These are phyloP conservation scores for Lordiphosa collinella DNA, from an alignment of 1,140 invertebrate genomes.

Conservation along the genomic window DNA sequence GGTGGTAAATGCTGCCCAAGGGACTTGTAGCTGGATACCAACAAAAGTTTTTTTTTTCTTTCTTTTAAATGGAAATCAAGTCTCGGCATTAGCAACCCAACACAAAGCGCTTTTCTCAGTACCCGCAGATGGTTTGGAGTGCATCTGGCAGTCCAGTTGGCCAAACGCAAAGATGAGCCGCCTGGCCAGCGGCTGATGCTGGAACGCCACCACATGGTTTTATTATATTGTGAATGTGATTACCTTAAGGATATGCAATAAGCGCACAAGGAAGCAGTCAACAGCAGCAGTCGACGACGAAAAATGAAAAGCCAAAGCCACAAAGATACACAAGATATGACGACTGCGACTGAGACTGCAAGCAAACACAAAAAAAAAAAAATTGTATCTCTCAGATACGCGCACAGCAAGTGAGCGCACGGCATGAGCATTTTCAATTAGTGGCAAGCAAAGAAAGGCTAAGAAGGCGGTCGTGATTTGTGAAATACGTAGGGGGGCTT, in stretches of 20 bases:
- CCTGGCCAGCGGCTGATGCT: conserved; percentile 50
- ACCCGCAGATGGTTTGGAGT: not conserved
- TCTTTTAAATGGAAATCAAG: conserved; percentile 42
- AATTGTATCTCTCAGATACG: conserved; percentile 53
- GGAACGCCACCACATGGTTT: conserved; percentile 71
- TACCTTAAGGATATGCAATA: conserved; percentile 78
- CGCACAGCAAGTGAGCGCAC: conserved; percentile 33
- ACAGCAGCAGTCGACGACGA: conserved; percentile 20
- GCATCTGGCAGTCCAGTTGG: conserved; percentile 7
- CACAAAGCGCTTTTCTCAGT: not conserved
- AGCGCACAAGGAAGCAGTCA: conserved; percentile 39
- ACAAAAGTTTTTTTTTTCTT: conserved; percentile 35
- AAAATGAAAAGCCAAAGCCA: conserved; percentile 35
- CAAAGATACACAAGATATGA: conserved; percentile 46
- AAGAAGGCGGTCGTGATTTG: too few species aligned
- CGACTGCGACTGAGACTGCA: not conserved
- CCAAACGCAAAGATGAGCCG: not conserved
- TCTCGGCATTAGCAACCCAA: conserved; percentile 17
- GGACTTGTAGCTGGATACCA: conserved; percentile 78
- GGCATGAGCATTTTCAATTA: conserved; percentile 56
- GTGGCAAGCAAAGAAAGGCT: conserved; percentile 10
- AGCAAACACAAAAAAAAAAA: not conserved
- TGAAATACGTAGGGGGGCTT: too few species aligned
- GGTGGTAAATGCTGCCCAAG: conserved; percentile 78
- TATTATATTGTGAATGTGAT: conserved; percentile 78